These are phyloP conservation scores for Dorcus hopei DNA, from an alignment of 2,888 invertebrate species.

Conservation along the genomic window DNA sequence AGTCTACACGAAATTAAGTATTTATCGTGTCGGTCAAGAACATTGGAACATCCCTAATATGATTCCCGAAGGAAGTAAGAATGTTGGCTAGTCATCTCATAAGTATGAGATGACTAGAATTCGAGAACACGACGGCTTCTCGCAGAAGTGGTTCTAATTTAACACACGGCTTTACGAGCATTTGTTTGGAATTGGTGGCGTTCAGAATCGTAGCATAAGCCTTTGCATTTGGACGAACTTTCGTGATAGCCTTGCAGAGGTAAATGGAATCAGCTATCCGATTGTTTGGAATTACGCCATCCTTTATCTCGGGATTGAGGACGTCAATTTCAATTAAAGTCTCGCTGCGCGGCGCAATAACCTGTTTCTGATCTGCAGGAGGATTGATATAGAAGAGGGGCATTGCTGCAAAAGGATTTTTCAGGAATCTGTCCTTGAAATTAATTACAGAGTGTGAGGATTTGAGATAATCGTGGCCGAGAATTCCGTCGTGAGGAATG, in stretches of 20 bases:
- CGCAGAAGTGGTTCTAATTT: no score
- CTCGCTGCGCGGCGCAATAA: constrained; percentile 17
- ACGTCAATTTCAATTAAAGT: constrained; percentile 21
- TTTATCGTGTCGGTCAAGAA: no score
- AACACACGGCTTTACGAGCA: no score
- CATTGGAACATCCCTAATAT: no score
- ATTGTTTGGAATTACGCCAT: constrained; percentile 20
- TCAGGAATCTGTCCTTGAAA: neutral
- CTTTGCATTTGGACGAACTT: constrained; percentile 17
- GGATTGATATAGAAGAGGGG: constrained; percentile 2
- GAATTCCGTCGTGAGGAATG: neutral
- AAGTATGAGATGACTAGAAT: constrained; percentile 1
- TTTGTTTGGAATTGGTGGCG: neutral
- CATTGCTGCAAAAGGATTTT: neutral
- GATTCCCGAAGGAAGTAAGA: no score
- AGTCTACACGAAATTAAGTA: no score
- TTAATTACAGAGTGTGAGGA: neutral
- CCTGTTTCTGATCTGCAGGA: constrained; percentile 12
- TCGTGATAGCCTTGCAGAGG: constrained; percentile 20
- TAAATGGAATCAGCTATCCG: constrained; percentile 19
- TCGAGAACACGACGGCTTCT: no score
- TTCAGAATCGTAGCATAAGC: constrained; percentile 19
- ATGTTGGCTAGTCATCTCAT: no score
- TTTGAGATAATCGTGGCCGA: neutral
- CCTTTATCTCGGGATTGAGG: constrained; percentile 18